Evolutionary conservation across 2,797 vertebrate species (phyloP), one percentile per base, ranked within the genome.

Genomic region (Phoxinus dragarum): DNA sequence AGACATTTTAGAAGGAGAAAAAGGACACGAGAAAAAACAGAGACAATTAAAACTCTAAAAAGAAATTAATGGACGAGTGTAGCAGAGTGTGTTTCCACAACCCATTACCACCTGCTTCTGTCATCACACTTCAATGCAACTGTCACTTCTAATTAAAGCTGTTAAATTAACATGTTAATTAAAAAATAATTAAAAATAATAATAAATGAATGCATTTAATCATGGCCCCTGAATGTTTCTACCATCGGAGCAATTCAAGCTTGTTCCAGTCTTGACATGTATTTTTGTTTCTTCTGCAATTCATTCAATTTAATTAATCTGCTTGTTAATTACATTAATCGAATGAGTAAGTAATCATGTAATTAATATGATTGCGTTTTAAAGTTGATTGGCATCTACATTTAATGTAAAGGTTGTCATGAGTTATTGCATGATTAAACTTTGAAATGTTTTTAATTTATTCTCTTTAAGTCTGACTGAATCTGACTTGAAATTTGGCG

Each of bases 301-400:
- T 10, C 17, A 19, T 49, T 49, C 0, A 34, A 11, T 47, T 19
- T 6, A 74, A 72, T 27, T 16, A 27, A 21, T 12, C 2, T 34
- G 16, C 71, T 74, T 74, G 47, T 54, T 75, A 75, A 75, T 75
- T 9, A 21, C 73, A 75, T 76, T 21, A 54, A 75, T 54, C 14
- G 3, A 6, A 56, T 76, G 34, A 56, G 7, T 56, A 75, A 14
- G 14, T 5, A 19, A 42, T 77, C 6, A 77, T 54, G 14, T 52
- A 59, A 59, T 40, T 16, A 38, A 38, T 38, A 19, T 40, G 5
- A n/a, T 4, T 59, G 56, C 9, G 7, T 59, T 59, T 59, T n/a
- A 59, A n/a, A n/a, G 23, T 59, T 9, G 9, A 21, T 36, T 36
- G 17, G 36, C 47, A 49, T 0, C 16, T 74, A 17, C 17, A 73